phyloP scores from a whole-genome alignment of 2,113 vertebrate genomes.

The Istiophorus platypterus region DNA sequence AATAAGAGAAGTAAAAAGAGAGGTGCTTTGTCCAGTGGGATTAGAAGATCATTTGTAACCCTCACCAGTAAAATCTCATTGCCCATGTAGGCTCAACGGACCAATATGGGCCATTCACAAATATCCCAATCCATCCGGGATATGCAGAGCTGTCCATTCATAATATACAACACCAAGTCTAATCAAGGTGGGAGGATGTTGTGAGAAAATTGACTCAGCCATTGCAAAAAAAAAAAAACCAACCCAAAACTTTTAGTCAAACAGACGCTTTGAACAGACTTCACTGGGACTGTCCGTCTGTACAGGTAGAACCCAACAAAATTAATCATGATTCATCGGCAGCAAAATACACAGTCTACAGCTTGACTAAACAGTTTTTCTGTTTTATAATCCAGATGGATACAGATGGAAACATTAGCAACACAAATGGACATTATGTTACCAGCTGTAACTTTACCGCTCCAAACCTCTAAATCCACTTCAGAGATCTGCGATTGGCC shows the following conservation, averaged over 20 bases:
- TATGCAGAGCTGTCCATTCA: slow-evolving; percentile 52
- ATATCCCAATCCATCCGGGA: slow-evolving; percentile 43
- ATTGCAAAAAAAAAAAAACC: slow-evolving; percentile 25
- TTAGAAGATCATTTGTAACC: no score
- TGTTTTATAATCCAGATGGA: slow-evolving; percentile 14
- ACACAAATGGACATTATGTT: slow-evolving; percentile 9
- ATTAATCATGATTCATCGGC: slow-evolving; percentile 16
- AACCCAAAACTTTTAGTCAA: not conserved
- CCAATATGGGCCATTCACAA: slow-evolving; percentile 40
- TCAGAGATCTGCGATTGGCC: not conserved
- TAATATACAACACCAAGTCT: slow-evolving; percentile 34
- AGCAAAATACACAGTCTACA: not conserved
- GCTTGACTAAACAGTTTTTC: not conserved
- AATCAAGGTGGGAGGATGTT: slow-evolving; percentile 51
- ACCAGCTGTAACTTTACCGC: slow-evolving; percentile 8
- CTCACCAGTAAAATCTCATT: no score
- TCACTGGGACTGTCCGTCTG: not conserved
- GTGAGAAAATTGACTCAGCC: slow-evolving; percentile 16
- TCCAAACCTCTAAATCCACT: slow-evolving; percentile 3
- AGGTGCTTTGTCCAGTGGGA: no score
- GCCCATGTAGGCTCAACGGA: slow-evolving; percentile 52
- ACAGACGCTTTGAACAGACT: slow-evolving; percentile 13
- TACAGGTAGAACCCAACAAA: slow-evolving; percentile 12
- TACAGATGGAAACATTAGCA: slow-evolving; percentile 19
- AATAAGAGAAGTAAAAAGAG: no score